Percentiles rank a stretch among this genome's conserved stretches.
phyloP scores from a whole-genome alignment of 92 coral and sea anemone genomes.

The Porites cylindrica region DNA sequence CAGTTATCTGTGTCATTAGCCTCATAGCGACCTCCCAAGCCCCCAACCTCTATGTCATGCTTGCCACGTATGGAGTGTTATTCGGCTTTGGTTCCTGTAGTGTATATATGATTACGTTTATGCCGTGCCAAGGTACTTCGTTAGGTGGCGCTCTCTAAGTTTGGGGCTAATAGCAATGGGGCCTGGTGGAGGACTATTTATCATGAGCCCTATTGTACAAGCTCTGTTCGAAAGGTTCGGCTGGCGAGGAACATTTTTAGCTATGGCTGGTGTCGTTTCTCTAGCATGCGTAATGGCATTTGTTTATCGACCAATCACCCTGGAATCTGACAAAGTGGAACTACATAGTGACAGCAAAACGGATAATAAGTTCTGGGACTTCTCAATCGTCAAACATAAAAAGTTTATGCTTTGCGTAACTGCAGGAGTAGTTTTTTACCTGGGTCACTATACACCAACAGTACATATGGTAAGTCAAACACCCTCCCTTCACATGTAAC shows the following conservation, averaged over 20 bases:
- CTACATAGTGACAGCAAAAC: background rate
- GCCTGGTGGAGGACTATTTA: slow-evolving; percentile 69
- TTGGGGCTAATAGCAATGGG: slow-evolving; percentile 64
- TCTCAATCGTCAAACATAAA: slow-evolving; percentile 37
- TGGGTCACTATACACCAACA: slow-evolving; percentile 33
- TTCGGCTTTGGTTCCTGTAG: slow-evolving; percentile 63
- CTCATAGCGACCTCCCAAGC: slow-evolving; percentile 52
- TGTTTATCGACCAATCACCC: slow-evolving; percentile 19
- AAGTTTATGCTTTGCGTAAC: background rate
- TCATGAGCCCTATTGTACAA: slow-evolving; percentile 68
- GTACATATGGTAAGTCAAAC: slow-evolving; percentile 56
- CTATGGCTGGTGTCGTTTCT: slow-evolving; percentile 45
- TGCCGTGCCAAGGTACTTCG: slow-evolving; percentile 65
- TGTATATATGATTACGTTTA: slow-evolving; percentile 34
- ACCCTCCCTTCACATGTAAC: background rate
- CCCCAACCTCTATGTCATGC: slow-evolving; percentile 54
- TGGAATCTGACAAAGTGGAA: slow-evolving; percentile 29
- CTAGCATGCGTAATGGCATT: slow-evolving; percentile 30
- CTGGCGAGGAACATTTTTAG: slow-evolving; percentile 66
- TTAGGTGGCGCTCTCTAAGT: slow-evolving; percentile 52
- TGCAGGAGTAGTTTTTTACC: slow-evolving; percentile 9
- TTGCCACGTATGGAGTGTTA: slow-evolving; percentile 53
- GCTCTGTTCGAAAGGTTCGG: slow-evolving; percentile 47
- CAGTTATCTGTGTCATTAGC: slow-evolving; percentile 44
- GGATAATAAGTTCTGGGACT: slow-evolving; percentile 36